Evolutionary conservation across 2,113 vertebrate species (phyloP), one percentile per base, ranked within the genome.

Genomic region (Passer montanus): DNA sequence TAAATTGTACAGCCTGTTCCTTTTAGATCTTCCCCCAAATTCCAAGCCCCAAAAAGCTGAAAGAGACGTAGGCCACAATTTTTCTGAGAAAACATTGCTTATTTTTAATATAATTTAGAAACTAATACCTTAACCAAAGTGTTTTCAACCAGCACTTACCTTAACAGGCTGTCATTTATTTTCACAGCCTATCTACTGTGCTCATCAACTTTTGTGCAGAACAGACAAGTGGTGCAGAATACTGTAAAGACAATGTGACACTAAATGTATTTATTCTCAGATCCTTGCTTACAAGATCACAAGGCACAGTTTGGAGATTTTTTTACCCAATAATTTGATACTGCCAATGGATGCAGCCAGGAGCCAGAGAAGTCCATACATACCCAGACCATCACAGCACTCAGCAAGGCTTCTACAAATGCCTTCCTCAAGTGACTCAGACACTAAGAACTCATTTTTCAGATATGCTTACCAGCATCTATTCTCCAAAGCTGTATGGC

Each of bases 361-460:
- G 2, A 60, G n/a, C 37, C 44, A 52, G 49, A 69, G 21, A 64
- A 72, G 8, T 35, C 18, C 1, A 1, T 2, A 24, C 3, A 1
- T 4, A 50, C n/a, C 33, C 60, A 30, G 44, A 30, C 39, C 13
- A 72, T 21, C 41, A 28, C 0, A 0, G 18, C 39, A 30, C 33
- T 62, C 41, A 19, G 30, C 24, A 21, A 76, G 28, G 31, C n/a
- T 74, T 52, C 55, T 33, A 14, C 23, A 73, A 31, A 68, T 4
- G 6, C 15, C 23, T 53, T 74, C n/a, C 31, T 70, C 28, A 50
- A 60, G 50, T 24, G 18, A 53, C 37, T 53, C 11, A 16, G 10
- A 41, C 10, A 44, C 14, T 7, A 77, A 13, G 12, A 80, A 58
- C 12, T 46, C 5, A 9, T 30, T 75, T 67, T 67, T 43, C 52